Conservation (phyloP, 2,797 vertebrate species). For the Rhabdomys pumilio region DNA sequence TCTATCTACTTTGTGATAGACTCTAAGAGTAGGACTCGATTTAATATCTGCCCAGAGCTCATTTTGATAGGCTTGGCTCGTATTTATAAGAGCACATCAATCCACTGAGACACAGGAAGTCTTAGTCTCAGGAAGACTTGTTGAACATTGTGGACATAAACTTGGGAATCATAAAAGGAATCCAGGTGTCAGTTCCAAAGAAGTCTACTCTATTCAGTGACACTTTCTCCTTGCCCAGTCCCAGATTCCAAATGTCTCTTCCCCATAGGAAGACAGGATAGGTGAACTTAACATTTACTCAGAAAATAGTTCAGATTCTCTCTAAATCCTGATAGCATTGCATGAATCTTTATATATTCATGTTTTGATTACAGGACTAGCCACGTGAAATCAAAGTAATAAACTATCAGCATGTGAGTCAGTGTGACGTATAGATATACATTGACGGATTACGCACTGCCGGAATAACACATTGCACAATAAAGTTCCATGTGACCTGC, state of each 20-base stretch:
- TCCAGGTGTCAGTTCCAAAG: not conserved
- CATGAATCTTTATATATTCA: not conserved
- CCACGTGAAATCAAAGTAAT: conserved; percentile 38
- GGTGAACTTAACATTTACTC: conserved; percentile 19
- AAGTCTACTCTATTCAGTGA: not conserved
- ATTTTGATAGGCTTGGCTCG: not conserved
- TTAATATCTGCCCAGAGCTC: not conserved
- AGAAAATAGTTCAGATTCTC: conserved; percentile 56
- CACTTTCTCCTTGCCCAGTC: not conserved
- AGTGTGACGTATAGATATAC: conserved; percentile 9
- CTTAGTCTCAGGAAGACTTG: conserved; percentile 39
- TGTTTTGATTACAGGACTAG: conserved; percentile 39
- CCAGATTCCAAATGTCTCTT: conserved; percentile 33
- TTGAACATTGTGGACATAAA: conserved; percentile 7
- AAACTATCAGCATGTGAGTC: conserved; percentile 4
- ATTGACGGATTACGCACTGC: conserved; percentile 10
- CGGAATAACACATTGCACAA: conserved; percentile 14
- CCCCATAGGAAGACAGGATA: not conserved
- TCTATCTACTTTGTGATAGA: not conserved
- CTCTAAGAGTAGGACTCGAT: not conserved
- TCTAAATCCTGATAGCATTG: conserved; percentile 11
- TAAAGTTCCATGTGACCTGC: conserved; percentile 39
- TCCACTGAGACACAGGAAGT: not conserved
- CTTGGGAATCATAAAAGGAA: not conserved
- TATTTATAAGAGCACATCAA: not conserved